Conservation (phyloP, 2,113 vertebrate genomes). For the Lutjanus erythropterus region DNA sequence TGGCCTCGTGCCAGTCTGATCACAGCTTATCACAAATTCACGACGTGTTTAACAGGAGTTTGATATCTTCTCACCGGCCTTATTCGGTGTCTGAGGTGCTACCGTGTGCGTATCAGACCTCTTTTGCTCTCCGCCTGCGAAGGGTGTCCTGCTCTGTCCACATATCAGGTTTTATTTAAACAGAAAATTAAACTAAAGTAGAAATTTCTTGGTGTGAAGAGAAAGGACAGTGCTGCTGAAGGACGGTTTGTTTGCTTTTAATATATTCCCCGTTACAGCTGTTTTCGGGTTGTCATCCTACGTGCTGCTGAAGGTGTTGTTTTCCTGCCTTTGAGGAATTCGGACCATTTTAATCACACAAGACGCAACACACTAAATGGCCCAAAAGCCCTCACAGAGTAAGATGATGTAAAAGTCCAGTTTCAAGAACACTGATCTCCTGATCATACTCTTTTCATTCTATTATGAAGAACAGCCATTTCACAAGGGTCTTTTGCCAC, state of each 20-base stretch:
- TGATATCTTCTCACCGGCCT: conserved; percentile 15
- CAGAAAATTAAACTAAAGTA: conserved; percentile 14
- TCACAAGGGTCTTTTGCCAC: conserved; percentile 32
- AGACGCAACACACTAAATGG: conserved; percentile 2
- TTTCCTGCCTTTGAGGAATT: conserved; percentile 7
- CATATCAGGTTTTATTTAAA: conserved; percentile 15
- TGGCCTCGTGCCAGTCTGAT: conserved; percentile 37
- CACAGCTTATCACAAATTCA: conserved; percentile 25
- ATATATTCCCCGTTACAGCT: conserved; percentile 20
- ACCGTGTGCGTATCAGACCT: conserved; percentile 13
- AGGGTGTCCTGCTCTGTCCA: conserved; percentile 2
- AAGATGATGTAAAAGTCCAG: conserved; percentile 17
- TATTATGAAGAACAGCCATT: conserved; percentile 42
- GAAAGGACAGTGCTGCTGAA: background rate
- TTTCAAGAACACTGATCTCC: conserved; percentile 30
- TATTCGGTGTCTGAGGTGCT: conserved; percentile 3
- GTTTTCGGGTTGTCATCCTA: conserved; percentile 20
- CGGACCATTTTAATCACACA: conserved; percentile 17
- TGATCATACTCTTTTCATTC: conserved; percentile 50
- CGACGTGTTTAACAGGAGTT: conserved; percentile 24
- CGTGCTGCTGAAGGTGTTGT: conserved; percentile 12
- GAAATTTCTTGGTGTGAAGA: background rate
- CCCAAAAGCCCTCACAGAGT: background rate
- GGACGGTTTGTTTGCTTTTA: background rate
- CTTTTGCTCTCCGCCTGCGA: conserved; percentile 20